A percentile compares a stretch with the other conserved stretches of the same genome.
Conservation (phyloP, 2,888 invertebrate genomes). For the Encarsia formosa region DNA sequence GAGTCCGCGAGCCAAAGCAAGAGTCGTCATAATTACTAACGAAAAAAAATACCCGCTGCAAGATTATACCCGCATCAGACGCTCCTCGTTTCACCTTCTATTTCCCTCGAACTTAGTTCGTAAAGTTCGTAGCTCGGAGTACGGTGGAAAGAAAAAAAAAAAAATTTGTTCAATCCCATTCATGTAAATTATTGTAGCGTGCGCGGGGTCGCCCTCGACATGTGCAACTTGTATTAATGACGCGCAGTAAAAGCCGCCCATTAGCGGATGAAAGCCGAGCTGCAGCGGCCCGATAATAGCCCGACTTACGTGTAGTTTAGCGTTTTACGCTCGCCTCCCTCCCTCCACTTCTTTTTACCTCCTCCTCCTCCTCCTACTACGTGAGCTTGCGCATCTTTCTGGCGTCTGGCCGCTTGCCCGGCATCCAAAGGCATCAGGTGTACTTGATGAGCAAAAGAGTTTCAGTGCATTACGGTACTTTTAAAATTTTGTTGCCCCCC, state of each 20-base stretch:
- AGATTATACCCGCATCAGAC: no score
- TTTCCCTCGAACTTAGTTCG: no score
- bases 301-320: conserved; percentile 42
- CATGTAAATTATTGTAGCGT: conserved; percentile 52
- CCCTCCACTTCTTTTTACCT: conserved; percentile 1
- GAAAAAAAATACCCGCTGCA: no score
- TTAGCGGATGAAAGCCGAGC: conserved; percentile 52
- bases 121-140: no score
- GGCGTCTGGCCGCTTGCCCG: not conserved
- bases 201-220: conserved; percentile 48
- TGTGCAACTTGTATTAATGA: conserved; percentile 53
- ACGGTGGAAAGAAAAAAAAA: conserved; percentile 22
- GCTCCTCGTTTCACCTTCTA: not conserved
- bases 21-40: no score
- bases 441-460: no score
- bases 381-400: not conserved
- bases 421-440: no score
- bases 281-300: conserved; percentile 51
- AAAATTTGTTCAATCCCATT: conserved; percentile 53
- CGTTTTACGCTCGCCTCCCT: conserved; percentile 2
- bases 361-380: not conserved
- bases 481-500: no score
- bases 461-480: no score
- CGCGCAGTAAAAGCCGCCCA: conserved; percentile 51
- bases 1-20: no score